Evolutionary conservation across 2,888 invertebrate species (phyloP).

Genomic region (Abscondita cerata): DNA sequence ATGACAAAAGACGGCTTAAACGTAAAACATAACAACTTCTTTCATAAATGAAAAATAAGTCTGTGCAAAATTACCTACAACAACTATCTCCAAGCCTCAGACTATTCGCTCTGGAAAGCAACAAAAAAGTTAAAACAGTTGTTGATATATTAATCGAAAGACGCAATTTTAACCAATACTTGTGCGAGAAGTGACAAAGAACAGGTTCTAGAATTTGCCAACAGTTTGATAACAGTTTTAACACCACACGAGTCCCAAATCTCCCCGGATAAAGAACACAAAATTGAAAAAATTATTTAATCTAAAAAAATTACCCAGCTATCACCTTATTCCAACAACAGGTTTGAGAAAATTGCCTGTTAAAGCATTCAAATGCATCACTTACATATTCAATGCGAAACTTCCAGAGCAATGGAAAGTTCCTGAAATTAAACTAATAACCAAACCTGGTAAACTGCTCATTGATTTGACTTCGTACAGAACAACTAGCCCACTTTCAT

Average conservation of each 20-base stretch:
- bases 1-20: too few relatives aligned
- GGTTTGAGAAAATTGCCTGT: too few relatives aligned
- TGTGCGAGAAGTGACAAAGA: background rate
- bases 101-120: too few relatives aligned
- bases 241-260: background rate
- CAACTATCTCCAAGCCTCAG: background rate
- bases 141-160: background rate
- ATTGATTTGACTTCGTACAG: background rate
- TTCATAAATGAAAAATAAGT: background rate
- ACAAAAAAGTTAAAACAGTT: background rate
- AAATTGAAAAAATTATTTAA: too few relatives aligned
- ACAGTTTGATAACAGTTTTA: background rate
- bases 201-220: background rate
- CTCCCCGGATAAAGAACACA: too few relatives aligned
- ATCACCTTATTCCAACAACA: too few relatives aligned
- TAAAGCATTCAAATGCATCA: too few relatives aligned
- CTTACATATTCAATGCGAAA: background rate
- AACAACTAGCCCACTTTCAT: background rate
- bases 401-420: too few relatives aligned
- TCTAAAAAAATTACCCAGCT: too few relatives aligned
- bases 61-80: too few relatives aligned
- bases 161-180: background rate
- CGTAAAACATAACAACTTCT: background rate
- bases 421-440: background rate
- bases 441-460: background rate